These are phyloP conservation scores for Pavo muticus DNA, from an alignment of 2,113 vertebrate species.

Conservation along the genomic window DNA sequence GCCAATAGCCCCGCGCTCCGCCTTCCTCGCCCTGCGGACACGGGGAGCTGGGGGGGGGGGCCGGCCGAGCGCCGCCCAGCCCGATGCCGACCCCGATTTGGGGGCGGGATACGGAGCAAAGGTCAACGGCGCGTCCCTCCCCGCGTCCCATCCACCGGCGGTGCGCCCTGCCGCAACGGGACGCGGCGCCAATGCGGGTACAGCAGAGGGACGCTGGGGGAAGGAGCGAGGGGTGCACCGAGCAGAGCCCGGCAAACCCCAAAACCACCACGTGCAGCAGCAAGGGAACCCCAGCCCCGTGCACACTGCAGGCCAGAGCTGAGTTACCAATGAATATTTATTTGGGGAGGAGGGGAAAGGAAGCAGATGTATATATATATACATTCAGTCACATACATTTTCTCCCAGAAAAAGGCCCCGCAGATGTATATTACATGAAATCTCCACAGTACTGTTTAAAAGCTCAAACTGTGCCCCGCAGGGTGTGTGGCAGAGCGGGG, in stretches of 20 bases:
- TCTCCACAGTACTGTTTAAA: slow-evolving; percentile 14
- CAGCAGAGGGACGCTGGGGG: too few relatives aligned
- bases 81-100: background rate
- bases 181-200: too few relatives aligned
- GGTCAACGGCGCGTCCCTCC: background rate
- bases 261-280: rapidly evolving
- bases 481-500: background rate
- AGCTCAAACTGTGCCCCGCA: background rate
- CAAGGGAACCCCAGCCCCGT: rapidly evolving
- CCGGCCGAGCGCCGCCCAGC: too few relatives aligned
- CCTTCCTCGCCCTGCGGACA: background rate
- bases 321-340: slow-evolving; percentile 44
- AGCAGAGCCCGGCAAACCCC: background rate
- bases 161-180: too few relatives aligned
- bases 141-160: too few relatives aligned
- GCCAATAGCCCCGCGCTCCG: background rate
- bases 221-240: too few relatives aligned
- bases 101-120: background rate
- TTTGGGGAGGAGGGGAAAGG: slow-evolving; percentile 8
- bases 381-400: background rate
- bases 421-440: slow-evolving; percentile 7
- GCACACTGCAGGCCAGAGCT: rapidly evolving
- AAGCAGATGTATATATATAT: slow-evolving; percentile 36
- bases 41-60: background rate
- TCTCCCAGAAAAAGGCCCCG: slow-evolving; percentile 51